phyloP scores from a whole-genome alignment of 64 coral and sea anemone species.

The Dendrophyllia cribrosa region DNA sequence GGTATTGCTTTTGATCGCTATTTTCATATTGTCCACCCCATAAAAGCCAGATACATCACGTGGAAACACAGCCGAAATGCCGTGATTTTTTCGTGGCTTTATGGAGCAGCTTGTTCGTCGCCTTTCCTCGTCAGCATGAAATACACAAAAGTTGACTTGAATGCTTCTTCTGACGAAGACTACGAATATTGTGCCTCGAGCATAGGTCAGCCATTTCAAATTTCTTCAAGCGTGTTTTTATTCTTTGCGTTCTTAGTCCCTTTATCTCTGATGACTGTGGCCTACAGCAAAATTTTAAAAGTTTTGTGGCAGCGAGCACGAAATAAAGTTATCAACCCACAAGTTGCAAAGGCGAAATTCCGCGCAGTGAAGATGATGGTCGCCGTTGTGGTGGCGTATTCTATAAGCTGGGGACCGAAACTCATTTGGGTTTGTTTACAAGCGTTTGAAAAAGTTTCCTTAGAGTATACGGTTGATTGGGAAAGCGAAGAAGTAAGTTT shows the following conservation, averaged over 20 bases:
- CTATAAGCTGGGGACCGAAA: not conserved
- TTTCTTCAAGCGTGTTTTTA: not conserved
- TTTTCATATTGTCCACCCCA: slow-evolving; percentile 12
- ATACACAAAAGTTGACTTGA: not conserved
- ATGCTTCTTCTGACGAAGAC: not conserved
- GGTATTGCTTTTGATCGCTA: slow-evolving; percentile 29
- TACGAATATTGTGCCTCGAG: not conserved
- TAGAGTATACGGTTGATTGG: not conserved
- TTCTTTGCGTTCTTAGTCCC: slow-evolving; percentile 9
- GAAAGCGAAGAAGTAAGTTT: not conserved
- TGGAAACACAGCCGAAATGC: slow-evolving; percentile 23
- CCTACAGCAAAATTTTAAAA: slow-evolving; percentile 27
- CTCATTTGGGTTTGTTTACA: slow-evolving; percentile 12
- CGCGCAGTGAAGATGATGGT: slow-evolving; percentile 24
- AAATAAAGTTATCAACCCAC: slow-evolving; percentile 11
- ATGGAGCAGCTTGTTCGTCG: slow-evolving; percentile 2
- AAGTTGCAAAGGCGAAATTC: slow-evolving; percentile 15
- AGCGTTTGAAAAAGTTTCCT: not conserved
- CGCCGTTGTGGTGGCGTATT: not conserved
- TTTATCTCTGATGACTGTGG: not conserved
- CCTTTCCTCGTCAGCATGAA: slow-evolving; percentile 13
- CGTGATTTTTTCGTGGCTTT: not conserved
- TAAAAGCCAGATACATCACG: slow-evolving; percentile 1
- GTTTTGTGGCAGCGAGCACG: not conserved
- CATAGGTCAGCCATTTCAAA: not conserved